phyloP scores from a whole-genome alignment of 2,888 invertebrate genomes.

The Anticlea derivata region DNA sequence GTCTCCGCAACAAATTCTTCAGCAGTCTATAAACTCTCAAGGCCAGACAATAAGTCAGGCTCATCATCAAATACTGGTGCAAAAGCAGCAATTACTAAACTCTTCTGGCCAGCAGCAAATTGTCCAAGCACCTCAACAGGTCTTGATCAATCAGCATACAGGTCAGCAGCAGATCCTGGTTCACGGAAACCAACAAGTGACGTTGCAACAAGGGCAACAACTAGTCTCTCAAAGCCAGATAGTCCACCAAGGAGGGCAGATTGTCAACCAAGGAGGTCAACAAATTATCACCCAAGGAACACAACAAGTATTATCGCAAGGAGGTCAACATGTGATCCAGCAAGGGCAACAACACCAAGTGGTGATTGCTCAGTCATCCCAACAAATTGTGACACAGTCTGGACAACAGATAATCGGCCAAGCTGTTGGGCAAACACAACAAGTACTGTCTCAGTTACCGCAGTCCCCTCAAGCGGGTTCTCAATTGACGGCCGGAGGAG shows the following conservation, averaged over 20 bases:
- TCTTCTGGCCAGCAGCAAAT: conserved; percentile 80
- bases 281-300: conserved; percentile 72
- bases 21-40: conserved; percentile 83
- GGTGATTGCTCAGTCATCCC: conserved; percentile 75
- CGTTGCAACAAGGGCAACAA: conserved; percentile 75
- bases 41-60: conserved; percentile 78
- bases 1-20: conserved; percentile 83
- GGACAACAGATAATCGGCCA: conserved; percentile 78
- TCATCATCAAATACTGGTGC: conserved; percentile 76
- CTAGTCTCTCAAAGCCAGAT: conserved; percentile 76
- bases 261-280: conserved; percentile 74
- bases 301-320: conserved; percentile 75
- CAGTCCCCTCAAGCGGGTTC: conserved; percentile 70
- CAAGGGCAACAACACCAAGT: conserved; percentile 79
- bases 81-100: conserved; percentile 84
- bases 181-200: conserved; percentile 79
- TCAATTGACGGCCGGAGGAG: conserved; percentile 62
- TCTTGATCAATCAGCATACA: conserved; percentile 76
- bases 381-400: conserved; percentile 77
- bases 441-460: conserved; percentile 71
- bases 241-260: conserved; percentile 75
- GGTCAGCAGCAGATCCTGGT: conserved; percentile 79
- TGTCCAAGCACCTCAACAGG: conserved; percentile 79
- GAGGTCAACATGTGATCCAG: conserved; percentile 78
- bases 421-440: conserved; percentile 67